Evolutionary conservation across 92 coral and sea anemone species (phyloP).

Genomic region (Heliopora coerulea): DNA sequence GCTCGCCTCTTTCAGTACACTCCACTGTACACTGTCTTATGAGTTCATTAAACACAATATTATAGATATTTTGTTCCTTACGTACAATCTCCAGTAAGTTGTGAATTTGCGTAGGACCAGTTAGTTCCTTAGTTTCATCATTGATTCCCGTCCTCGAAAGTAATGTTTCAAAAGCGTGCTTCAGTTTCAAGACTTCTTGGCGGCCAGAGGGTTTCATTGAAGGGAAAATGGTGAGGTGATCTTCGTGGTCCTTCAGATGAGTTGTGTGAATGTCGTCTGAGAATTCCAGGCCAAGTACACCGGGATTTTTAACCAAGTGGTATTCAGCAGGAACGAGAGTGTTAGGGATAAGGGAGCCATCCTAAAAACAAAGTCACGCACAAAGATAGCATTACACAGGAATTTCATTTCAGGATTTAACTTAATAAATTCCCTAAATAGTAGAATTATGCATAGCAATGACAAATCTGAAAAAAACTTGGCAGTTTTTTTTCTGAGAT

Average conservation of each 20-base stretch:
- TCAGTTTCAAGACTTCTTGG: conserved; percentile 91
- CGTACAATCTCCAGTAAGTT: conserved; percentile 84
- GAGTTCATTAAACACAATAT: conserved; percentile 92
- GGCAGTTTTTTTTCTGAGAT: no score
- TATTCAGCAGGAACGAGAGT: conserved; percentile 87
- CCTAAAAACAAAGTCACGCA: conserved; percentile 33
- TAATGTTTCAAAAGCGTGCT: conserved; percentile 93
- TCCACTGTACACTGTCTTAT: conserved; percentile 95
- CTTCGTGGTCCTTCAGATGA: conserved; percentile 75
- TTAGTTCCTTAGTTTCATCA: conserved; percentile 80
- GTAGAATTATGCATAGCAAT: no score
- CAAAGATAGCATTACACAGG: no score
- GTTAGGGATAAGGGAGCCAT: conserved; percentile 67
- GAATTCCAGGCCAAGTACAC: conserved; percentile 94
- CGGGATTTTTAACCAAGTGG: conserved; percentile 95
- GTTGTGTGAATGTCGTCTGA: conserved; percentile 89
- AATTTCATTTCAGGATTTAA: no score
- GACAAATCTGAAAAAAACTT: no score
- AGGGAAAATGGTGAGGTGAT: conserved; percentile 90
- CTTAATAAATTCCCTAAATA: no score
- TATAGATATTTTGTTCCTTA: conserved; percentile 95
- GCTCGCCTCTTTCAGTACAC: conserved; percentile 96
- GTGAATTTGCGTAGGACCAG: conserved; percentile 99
- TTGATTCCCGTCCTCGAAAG: conserved; percentile 87
- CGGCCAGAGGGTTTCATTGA: conserved; percentile 97